These are phyloP conservation scores for Sapajus apella DNA, from an alignment of 2,113 vertebrate genomes.

Conservation along the genomic window DNA sequence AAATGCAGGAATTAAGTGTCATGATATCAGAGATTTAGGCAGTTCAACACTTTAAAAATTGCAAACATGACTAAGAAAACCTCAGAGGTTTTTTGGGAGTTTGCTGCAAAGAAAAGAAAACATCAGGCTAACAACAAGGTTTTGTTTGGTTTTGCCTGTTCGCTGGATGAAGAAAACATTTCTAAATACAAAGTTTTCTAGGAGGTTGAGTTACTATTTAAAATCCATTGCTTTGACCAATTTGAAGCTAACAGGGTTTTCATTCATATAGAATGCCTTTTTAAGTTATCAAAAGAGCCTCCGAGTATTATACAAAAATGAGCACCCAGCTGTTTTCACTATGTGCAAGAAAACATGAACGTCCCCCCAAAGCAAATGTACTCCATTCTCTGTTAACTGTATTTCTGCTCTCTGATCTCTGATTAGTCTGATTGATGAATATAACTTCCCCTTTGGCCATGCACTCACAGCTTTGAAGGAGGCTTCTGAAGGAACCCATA, in stretches of 20 bases:
- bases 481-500: not conserved
- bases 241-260: not conserved
- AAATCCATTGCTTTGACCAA: not conserved
- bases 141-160: not conserved
- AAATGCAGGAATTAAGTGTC: conserved; percentile 80
- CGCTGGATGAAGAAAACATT: not conserved
- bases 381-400: not conserved
- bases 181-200: conserved; percentile 2
- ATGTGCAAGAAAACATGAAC: not conserved
- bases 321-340: not conserved
- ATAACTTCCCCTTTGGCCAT: not conserved
- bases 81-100: conserved; percentile 68
- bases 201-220: not conserved
- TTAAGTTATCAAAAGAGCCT: not conserved
- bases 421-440: not conserved
- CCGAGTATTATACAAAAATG: not conserved
- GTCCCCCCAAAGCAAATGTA: not conserved
- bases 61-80: conserved; percentile 80
- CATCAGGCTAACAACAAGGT: not conserved
- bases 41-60: conserved; percentile 79
- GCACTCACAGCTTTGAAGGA: not conserved
- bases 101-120: conserved; percentile 72
- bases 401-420: conserved; percentile 12
- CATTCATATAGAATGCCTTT: not conserved
- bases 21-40: conserved; percentile 77